Evolutionary conservation across 2,888 invertebrate genomes (phyloP), one percentile per base, ranked within the genome.

Genomic region (Eupithecia subfuscata): DNA sequence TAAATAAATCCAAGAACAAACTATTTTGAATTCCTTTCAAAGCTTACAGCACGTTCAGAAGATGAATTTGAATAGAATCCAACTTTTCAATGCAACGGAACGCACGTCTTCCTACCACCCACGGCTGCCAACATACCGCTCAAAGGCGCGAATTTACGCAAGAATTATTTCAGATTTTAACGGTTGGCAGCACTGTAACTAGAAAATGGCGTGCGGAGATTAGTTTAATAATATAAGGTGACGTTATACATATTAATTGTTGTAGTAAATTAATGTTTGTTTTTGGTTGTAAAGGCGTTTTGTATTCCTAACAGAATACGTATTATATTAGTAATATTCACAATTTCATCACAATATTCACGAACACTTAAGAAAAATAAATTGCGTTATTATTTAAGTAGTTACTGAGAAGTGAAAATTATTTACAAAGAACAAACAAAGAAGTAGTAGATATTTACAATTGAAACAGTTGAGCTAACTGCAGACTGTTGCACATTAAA

Each of bases 151-250:
- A 82, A 92, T 92, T 92, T 92, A 81, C 90, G 89, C 89, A 40
- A 67, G 65, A 67, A 40, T 91, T 92, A 91, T 93, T 92, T 60
- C 60, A 60, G 25, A 89, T 93, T 93, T 91, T 92, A 88, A 92
- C 91, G 93, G 86, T 86, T 90, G 92, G 90, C 89, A 89, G 88
- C 91, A 90, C 87, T 81, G 81, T 92, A 91, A 92, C 89, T 87
- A 90, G 90, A 89, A 89, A 88, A 60, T 60, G 14, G 60, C 60
- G 12, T 60, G 65, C 65, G 65, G 70, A 75, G 69, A 72, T 75
- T 69, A 60, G 40, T 69, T 40, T 40, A 67, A 67, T 67, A 67
- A 67, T 67, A 12, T 40, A n/a, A 67, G 34, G 65, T 67, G 11
- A 34, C 12, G 71, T 43, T 73, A 74, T 76, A 69, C 71, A 76